These are phyloP conservation scores for Erannis defoliaria DNA, from an alignment of 2,888 invertebrate species.

Conservation along the genomic window DNA sequence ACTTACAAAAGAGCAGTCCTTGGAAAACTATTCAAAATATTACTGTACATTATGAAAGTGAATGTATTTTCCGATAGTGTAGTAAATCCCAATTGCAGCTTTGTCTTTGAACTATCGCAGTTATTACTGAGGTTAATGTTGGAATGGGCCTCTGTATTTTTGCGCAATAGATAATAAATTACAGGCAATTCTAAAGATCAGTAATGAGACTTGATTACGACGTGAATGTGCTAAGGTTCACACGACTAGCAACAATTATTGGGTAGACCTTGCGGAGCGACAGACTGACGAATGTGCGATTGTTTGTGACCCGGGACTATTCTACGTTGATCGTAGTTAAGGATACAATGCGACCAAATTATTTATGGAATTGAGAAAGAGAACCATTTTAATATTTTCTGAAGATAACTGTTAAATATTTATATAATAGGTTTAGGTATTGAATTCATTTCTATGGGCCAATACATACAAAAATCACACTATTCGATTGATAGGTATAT, in stretches of 20 bases:
- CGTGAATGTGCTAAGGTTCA: conserved; percentile 71
- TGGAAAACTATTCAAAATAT: conserved; percentile 15
- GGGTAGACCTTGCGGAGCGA: conserved; percentile 75
- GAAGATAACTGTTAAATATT: not conserved
- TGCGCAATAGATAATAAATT: conserved; percentile 57
- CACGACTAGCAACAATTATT: conserved; percentile 70
- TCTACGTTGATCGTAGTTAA: conserved; percentile 17
- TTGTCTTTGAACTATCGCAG: conserved; percentile 29
- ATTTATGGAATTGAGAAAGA: not conserved
- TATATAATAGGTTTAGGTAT: too few species aligned
- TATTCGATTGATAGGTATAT: too few species aligned
- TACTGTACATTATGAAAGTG: conserved; percentile 23
- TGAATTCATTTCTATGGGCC: too few species aligned
- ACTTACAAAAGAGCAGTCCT: conserved; percentile 16
- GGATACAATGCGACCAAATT: not conserved
- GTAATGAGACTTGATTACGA: conserved; percentile 65
- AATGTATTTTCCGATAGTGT: conserved; percentile 28
- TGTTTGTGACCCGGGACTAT: conserved; percentile 55
- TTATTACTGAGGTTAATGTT: conserved; percentile 34
- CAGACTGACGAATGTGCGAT: conserved; percentile 78
- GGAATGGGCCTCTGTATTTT: conserved; percentile 43
- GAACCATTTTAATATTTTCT: not conserved
- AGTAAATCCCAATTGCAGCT: conserved; percentile 25
- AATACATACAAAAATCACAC: too few species aligned
- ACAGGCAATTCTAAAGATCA: conserved; percentile 63